phyloP scores from a whole-genome alignment of 2,888 invertebrate species.

The Amblyteles armatorius region DNA sequence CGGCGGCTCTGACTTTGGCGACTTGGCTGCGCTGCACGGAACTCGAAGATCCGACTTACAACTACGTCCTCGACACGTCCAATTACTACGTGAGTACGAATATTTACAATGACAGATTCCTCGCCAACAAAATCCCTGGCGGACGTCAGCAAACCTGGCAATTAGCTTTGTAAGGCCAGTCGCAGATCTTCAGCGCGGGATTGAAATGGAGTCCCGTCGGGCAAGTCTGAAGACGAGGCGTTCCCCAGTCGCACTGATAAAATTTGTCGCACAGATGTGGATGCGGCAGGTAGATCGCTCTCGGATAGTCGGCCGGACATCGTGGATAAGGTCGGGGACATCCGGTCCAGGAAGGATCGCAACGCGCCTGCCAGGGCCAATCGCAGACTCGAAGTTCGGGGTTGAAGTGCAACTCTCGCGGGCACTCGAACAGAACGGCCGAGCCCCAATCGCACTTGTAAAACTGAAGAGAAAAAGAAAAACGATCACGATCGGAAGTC shows the following conservation, averaged over 20 bases:
- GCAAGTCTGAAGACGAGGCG: slow-evolving; percentile 62
- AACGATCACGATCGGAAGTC: not conserved
- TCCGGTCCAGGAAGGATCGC: slow-evolving; percentile 64
- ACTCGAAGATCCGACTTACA: slow-evolving; percentile 95
- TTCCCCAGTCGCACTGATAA: slow-evolving; percentile 70
- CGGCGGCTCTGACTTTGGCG: slow-evolving; percentile 93
- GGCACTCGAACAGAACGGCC: slow-evolving; percentile 69
- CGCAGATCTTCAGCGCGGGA: slow-evolving; percentile 63
- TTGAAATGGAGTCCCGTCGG: slow-evolving; percentile 68
- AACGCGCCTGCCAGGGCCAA: slow-evolving; percentile 70
- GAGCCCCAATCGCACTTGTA: slow-evolving; percentile 71
- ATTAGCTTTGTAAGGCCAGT: slow-evolving; percentile 69
- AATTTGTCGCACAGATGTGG: slow-evolving; percentile 66
- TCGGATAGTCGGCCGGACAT: slow-evolving; percentile 63
- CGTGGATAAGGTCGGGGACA: slow-evolving; percentile 66
- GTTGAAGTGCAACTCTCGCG: slow-evolving; percentile 71
- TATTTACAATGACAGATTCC: not conserved
- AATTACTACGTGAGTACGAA: slow-evolving; percentile 91
- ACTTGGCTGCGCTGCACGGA: slow-evolving; percentile 97
- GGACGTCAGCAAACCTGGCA: slow-evolving; percentile 64
- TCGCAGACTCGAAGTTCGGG: slow-evolving; percentile 69
- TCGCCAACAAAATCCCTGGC: not conserved
- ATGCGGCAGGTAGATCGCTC: slow-evolving; percentile 67
- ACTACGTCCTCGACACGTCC: slow-evolving; percentile 93
- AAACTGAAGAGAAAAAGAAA: slow-evolving; percentile 56